These are phyloP conservation scores for Drosophila insularis DNA, from an alignment of 1,140 invertebrate species.

Conservation along the genomic window DNA sequence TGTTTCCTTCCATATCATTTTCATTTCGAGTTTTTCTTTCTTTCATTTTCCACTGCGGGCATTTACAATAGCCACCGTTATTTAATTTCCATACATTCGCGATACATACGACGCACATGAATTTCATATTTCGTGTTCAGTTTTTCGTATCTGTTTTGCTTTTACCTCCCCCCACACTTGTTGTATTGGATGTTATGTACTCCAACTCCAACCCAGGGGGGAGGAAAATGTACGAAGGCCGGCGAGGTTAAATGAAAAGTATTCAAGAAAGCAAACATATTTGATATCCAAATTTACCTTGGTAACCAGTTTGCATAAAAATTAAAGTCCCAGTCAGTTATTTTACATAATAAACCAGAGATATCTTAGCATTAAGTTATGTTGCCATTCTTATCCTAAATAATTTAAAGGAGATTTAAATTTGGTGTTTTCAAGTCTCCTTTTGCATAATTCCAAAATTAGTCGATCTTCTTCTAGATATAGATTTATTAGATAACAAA, in stretches of 20 bases:
- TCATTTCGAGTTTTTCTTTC: conserved; percentile 13
- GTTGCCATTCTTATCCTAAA: too few relatives aligned
- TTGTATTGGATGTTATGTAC: conserved; percentile 40
- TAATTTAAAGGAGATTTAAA: too few relatives aligned
- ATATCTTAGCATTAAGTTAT: too few relatives aligned
- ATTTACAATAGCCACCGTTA: conserved; percentile 38
- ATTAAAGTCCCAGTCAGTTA: too few relatives aligned
- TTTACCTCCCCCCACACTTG: neutral
- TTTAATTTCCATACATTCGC: conserved; percentile 65
- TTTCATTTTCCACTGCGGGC: conserved; percentile 32
- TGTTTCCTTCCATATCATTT: neutral
- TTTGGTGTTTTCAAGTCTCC: too few relatives aligned
- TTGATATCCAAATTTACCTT: neutral
- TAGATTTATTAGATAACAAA: too few relatives aligned
- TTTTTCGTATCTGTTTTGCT: conserved; percentile 27
- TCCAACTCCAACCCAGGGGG: neutral
- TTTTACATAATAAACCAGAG: too few relatives aligned
- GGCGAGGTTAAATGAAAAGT: neutral
- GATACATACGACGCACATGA: conserved; percentile 62
- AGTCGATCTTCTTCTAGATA: too few relatives aligned
- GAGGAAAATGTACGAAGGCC: too few relatives aligned
- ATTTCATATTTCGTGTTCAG: conserved; percentile 60
- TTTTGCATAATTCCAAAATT: too few relatives aligned
- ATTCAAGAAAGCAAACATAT: neutral
- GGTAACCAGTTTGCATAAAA: neutral